Evolutionary conservation across 2,113 vertebrate species (phyloP).

Genomic region (Oreotragus oreotragus): DNA sequence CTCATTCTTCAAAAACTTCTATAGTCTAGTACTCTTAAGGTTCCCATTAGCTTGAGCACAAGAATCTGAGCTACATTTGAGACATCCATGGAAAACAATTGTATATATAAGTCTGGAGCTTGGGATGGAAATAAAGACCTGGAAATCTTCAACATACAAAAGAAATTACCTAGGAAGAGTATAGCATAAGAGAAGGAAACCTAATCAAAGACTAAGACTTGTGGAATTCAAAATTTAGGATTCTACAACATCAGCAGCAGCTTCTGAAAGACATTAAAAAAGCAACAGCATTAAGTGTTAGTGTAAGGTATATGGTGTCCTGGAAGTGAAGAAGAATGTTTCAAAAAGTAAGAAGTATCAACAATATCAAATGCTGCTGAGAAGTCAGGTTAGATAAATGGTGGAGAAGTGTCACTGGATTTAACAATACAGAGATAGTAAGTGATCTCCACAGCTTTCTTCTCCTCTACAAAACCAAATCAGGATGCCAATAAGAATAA

Average conservation of each 20-base stretch:
- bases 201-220: background rate
- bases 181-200: background rate
- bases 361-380: background rate
- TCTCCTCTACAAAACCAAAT: background rate
- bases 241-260: background rate
- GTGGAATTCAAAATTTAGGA: background rate
- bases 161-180: background rate
- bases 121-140: background rate
- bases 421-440: background rate
- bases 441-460: background rate
- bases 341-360: background rate
- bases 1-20: slow-evolving; percentile 3
- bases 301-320: background rate
- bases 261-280: background rate
- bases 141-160: background rate
- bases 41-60: background rate
- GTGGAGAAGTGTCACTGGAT: background rate
- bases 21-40: background rate
- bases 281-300: background rate
- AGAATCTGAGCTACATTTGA: background rate
- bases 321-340: background rate
- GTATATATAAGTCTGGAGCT: background rate
- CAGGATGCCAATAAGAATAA: background rate
- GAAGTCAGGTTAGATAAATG: background rate
- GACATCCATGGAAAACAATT: background rate